Base-by-base conservation (phyloP, 1,140 invertebrate species). In the Phortica variegata region DNA sequence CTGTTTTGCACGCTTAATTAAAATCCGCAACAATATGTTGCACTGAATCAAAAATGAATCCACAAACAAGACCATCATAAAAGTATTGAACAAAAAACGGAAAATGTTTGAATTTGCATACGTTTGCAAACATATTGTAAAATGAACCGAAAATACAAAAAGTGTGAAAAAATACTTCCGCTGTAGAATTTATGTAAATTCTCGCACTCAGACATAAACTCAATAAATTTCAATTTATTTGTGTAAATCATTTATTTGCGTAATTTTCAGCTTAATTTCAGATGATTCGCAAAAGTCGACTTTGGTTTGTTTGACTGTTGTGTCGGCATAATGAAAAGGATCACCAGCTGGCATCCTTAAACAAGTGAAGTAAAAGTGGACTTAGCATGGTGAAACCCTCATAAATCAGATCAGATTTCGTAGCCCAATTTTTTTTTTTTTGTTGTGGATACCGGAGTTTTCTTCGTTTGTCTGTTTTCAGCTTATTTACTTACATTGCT, bases 151-250 rank as follows among this genome's bases (percentile, higher is more conserved):
- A 43, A 39, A 59, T 51, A 59, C 41, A 59, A 40, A 42, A n/a
- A 29, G 18, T 18, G 44, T 29, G 18, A 19, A 39, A 29, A 19
- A 19, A 18, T 13, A 43, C 43, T 33, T 3, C 13, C 17, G 33
- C 32, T 16, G 23, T 7, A 45, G 23, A 42, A 45, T 62, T 46
- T 60, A 40, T 56, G 51, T n/a, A n/a, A n/a, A n/a, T n/a, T n/a
- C n/a, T n/a, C n/a, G n/a, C n/a, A n/a, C n/a, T n/a, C n/a, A n/a
- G n/a, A n/a, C n/a, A n/a, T 26, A 10, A 26, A 68, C 63, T 68
- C 63, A 58, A 68, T 68, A 68, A 68, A 68, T 68, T 68, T 63
- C 63, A 55, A 68, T 68, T 68, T 68, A 68, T 68, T 68, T 68
- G 52, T 57, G 63, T 68, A 68, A 60, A 68, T 63, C 62, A 68